Evolutionary conservation across 2,797 vertebrate species (phyloP).

Genomic region (Falco berigora): DNA sequence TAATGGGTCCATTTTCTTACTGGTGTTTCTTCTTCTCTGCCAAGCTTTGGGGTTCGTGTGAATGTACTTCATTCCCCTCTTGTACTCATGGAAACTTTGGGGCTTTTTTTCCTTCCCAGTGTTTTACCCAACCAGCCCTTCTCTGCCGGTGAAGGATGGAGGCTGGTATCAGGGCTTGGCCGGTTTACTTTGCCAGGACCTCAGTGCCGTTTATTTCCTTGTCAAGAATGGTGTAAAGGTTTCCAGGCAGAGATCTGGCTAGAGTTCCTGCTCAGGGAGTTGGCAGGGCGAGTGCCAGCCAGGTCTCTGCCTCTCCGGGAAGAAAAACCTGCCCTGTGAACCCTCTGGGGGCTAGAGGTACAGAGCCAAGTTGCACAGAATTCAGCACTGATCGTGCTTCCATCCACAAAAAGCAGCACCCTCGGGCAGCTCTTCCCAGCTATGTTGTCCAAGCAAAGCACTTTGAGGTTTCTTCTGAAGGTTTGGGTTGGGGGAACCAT

Average conservation of each 20-base stretch:
- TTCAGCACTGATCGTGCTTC: rapidly evolving
- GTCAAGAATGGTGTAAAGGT: not conserved
- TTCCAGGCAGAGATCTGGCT: not conserved
- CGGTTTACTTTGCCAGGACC: not conserved
- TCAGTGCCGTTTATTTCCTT: not conserved
- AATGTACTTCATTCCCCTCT: not conserved
- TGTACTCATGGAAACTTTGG: not conserved
- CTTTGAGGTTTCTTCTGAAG: not conserved
- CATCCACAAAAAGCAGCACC: not conserved
- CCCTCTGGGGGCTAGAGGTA: not conserved
- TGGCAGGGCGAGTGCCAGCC: not conserved
- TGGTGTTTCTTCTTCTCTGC: not conserved
- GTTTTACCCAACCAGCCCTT: not conserved
- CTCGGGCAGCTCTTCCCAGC: not conserved
- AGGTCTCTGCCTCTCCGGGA: not conserved
- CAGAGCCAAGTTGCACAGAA: not conserved
- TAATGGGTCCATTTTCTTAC: not conserved
- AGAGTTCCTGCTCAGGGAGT: not conserved
- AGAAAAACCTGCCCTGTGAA: not conserved
- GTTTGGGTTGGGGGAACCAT: not conserved
- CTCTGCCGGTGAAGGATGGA: not conserved
- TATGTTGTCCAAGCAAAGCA: rapidly evolving
- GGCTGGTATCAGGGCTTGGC: not conserved
- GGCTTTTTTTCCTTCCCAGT: not conserved
- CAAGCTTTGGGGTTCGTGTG: not conserved